Evolutionary conservation across 2,797 vertebrate genomes (phyloP).

Genomic region (Sebastes kiyomatsui): DNA sequence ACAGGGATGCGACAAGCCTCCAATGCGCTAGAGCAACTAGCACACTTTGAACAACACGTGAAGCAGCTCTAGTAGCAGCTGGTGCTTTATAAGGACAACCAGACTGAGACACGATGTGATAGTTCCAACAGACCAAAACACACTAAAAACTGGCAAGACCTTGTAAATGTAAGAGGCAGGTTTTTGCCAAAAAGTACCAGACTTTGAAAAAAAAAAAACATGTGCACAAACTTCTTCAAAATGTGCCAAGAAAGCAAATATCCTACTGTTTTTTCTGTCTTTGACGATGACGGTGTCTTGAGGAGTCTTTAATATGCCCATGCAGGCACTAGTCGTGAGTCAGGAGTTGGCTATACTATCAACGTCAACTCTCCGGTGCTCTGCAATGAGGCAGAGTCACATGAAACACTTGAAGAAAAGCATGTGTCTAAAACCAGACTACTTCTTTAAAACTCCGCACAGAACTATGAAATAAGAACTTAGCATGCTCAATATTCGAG

Average conservation of each 20-base stretch:
- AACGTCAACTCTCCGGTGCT: conserved; percentile 52
- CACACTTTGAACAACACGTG: conserved; percentile 54
- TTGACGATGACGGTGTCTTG: background rate
- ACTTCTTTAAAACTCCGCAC: conserved; percentile 32
- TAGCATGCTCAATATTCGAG: conserved; percentile 37
- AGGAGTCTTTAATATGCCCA: conserved; percentile 19
- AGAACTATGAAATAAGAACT: conserved; percentile 23
- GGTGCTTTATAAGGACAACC: background rate
- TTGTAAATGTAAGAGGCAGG: background rate
- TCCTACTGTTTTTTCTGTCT: background rate
- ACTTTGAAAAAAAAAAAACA: background rate
- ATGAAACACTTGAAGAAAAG: conserved; percentile 56
- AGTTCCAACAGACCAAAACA: background rate
- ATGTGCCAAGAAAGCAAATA: background rate
- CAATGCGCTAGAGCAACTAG: conserved; percentile 50
- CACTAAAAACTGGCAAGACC: conserved; percentile 2
- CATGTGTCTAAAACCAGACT: conserved; percentile 38
- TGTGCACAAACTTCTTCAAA: background rate
- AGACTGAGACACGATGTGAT: conserved; percentile 1
- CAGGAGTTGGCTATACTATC: conserved; percentile 60
- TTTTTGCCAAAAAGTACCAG: background rate
- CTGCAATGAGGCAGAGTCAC: conserved; percentile 68
- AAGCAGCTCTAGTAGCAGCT: conserved; percentile 32
- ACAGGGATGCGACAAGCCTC: conserved; percentile 59
- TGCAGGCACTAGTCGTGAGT: conserved; percentile 55